These are phyloP conservation scores for Acestrorhynchus altus DNA, from an alignment of 2,797 vertebrate genomes.

Conservation along the genomic window DNA sequence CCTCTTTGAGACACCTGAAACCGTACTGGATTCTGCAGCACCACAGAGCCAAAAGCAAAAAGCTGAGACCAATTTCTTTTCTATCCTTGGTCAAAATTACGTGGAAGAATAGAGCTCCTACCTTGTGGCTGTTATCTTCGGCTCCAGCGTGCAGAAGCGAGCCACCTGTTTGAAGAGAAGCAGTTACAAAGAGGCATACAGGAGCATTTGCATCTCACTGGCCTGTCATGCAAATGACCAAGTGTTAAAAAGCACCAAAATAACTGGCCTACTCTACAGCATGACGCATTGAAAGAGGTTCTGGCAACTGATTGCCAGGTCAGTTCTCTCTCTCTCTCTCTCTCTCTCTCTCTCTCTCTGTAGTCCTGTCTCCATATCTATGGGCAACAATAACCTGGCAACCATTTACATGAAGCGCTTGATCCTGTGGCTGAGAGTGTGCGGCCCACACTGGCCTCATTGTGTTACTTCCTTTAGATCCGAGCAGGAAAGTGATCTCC, in stretches of 20 bases:
- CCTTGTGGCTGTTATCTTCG: conserved; percentile 66
- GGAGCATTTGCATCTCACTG: conserved; percentile 78
- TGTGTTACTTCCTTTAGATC: conserved; percentile 57
- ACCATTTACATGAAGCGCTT: conserved; percentile 70
- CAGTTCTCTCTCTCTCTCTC: conserved; percentile 15
- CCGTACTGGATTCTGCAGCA: background rate
- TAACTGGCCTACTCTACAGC: conserved; percentile 44
- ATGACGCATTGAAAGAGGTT: conserved; percentile 48
- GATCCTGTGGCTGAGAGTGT: conserved; percentile 66
- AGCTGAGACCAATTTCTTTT: background rate
- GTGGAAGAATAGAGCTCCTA: conserved; percentile 59
- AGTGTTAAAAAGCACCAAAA: conserved; percentile 54
- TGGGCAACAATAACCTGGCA: conserved; percentile 84
- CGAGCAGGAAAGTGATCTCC: conserved; percentile 38
- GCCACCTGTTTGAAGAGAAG: conserved; percentile 74
- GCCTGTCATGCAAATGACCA: conserved; percentile 76
- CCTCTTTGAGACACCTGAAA: background rate
- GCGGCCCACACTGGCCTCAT: conserved; percentile 54
- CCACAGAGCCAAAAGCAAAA: background rate
- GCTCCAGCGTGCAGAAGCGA: conserved; percentile 31
- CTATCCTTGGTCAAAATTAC: background rate
- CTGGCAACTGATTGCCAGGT: conserved; percentile 57
- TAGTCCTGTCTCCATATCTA: conserved; percentile 68
- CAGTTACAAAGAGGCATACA: conserved; percentile 64
- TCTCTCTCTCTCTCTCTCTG: conserved; percentile 47